Evolutionary conservation across 2,113 vertebrate genomes (phyloP), one percentile per base, ranked within the genome.

Genomic region (Hoplias malabaricus): DNA sequence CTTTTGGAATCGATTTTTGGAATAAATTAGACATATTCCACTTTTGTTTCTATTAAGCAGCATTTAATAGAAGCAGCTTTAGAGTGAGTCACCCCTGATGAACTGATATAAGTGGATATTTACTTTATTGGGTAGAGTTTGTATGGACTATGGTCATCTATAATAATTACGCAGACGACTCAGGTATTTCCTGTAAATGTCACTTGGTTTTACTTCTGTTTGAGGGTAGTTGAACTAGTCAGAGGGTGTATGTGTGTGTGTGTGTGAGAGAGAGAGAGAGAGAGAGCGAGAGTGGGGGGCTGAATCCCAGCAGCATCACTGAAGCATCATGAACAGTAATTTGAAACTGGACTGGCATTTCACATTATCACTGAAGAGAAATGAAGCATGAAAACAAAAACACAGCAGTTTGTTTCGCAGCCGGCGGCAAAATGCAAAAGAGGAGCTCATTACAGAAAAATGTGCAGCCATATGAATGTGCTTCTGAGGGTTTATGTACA

Each of bases 101-200:
- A n/a, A n/a, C n/a, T n/a, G 42, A 72, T 42, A 42, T 27, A 13
- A 40, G 43, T 27, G 81, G 29, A 77, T 74, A 38, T 82, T 76
- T 86, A 40, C 42, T 81, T 83, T 84, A 82, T 80, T 56, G 23
- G 48, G 25, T 78, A 69, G 77, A 86, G 87, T 90, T 82, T 80
- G 78, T 0, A 13, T 77, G 86, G 87, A 88, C 88, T 88, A 86
- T 29, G 73, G 79, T 69, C 82, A 86, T 81, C 84, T 80, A 71
- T 43, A 79, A 36, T 74, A 80, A 84, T 54, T 56, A 72, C 16
- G 69, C 42, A 25, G 54, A 85, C 61, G 66, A 80, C 84, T 43
- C 75, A 67, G 74, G 43, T 79, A 75, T 38, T 72, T 75, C 57
- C 66, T 80, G 68, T 79, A 88, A 83, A 86, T 84, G 84, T 84